A percentile compares a stretch with the other conserved stretches of the same genome.
Evolutionary conservation across 2,888 invertebrate species (phyloP).

Genomic region (Parthenolecanium corni): DNA sequence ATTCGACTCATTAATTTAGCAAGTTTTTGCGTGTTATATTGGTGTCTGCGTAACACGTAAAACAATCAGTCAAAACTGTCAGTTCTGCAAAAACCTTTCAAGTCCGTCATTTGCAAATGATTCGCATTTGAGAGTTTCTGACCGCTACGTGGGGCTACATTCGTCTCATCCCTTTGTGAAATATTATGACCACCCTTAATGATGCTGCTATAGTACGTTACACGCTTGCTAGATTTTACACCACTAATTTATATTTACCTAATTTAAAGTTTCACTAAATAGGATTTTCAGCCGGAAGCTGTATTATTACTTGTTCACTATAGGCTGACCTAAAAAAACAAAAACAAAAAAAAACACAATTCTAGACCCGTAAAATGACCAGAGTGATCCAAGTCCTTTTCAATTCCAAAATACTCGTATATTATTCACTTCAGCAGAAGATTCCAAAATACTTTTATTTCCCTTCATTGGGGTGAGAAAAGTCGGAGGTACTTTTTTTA

Average conservation of each 20-base stretch:
- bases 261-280: constrained; percentile 9
- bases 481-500: no score
- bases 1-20: not conserved
- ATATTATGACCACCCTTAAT: constrained; percentile 13
- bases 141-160: constrained; percentile 11
- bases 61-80: constrained; percentile 26
- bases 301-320: no score
- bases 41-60: constrained; percentile 15
- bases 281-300: no score
- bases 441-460: no score
- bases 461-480: no score
- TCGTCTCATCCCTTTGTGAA: not conserved
- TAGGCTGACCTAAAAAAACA: no score
- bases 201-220: constrained; percentile 16
- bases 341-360: no score
- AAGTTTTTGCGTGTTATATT: constrained; percentile 1
- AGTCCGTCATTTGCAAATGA: constrained; percentile 25
- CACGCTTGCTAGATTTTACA: constrained; percentile 18
- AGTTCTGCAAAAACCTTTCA: constrained; percentile 14
- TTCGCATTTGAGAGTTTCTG: constrained; percentile 18
- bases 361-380: no score
- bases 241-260: constrained; percentile 16
- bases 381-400: no score
- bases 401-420: no score
- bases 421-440: no score